These are phyloP conservation scores for Sussaba pulchella DNA, from an alignment of 2,888 invertebrate genomes.

Conservation along the genomic window DNA sequence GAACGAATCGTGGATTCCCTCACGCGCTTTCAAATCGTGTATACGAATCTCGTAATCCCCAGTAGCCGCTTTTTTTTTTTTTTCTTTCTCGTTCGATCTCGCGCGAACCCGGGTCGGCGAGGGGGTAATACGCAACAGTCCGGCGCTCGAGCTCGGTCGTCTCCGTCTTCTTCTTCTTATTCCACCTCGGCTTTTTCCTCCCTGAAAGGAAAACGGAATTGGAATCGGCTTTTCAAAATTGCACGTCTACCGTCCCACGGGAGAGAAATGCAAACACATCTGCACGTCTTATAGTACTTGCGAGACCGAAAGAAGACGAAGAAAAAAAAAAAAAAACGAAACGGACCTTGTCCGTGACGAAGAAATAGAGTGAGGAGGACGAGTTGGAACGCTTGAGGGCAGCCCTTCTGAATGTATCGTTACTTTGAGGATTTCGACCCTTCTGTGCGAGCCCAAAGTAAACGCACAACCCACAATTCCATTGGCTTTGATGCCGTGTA, in stretches of 20 bases:
- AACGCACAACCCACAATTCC: conserved; percentile 74
- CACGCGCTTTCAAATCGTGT: conserved; percentile 74
- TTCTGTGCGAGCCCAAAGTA: conserved; percentile 68
- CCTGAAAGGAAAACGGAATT: conserved; percentile 80
- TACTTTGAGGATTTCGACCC: conserved; percentile 78
- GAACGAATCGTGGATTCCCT: conserved; percentile 74
- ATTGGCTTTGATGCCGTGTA: conserved; percentile 74
- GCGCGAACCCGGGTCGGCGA: conserved; percentile 25
- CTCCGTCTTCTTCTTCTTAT: conserved; percentile 71
- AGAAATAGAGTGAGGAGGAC: conserved; percentile 34
- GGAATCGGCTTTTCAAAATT: conserved; percentile 84
- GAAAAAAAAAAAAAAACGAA: conserved; percentile 12
- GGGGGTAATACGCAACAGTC: conserved; percentile 28
- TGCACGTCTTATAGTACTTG: conserved; percentile 63
- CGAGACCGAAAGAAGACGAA: conserved; percentile 59
- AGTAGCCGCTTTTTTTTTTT: conserved; percentile 62
- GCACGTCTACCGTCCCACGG: conserved; percentile 76
- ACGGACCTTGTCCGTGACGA: conserved; percentile 34
- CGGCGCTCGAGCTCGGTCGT: conserved; percentile 48
- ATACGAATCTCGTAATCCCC: conserved; percentile 75
- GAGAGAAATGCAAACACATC: conserved; percentile 82
- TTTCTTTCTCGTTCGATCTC: conserved; percentile 53
- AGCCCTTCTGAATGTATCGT: conserved; percentile 71
- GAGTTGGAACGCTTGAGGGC: conserved; percentile 56
- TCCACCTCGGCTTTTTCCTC: conserved; percentile 19